phyloP scores from a whole-genome alignment of 2,888 invertebrate genomes.

The Hydroisotoma schaefferi region DNA sequence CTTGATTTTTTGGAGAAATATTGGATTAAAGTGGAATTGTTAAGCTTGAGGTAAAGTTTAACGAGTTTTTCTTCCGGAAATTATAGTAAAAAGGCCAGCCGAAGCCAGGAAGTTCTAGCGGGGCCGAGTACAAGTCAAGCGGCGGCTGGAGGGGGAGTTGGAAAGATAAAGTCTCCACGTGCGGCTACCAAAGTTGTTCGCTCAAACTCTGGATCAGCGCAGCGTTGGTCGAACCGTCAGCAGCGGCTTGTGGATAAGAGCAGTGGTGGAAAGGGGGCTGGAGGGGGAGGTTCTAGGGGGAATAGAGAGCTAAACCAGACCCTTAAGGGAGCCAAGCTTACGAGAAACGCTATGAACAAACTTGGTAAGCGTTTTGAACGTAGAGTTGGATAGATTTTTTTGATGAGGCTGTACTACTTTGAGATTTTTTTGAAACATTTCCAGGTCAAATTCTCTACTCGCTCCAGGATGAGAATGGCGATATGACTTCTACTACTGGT shows the following conservation, averaged over 20 bases:
- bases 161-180: slow-evolving; percentile 28
- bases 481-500: slow-evolving; percentile 74
- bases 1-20: neutral
- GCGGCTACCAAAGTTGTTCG: slow-evolving; percentile 31
- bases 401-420: neutral
- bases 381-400: neutral
- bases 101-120: slow-evolving; percentile 33
- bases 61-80: slow-evolving; percentile 6
- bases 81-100: slow-evolving; percentile 29
- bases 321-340: slow-evolving; percentile 43
- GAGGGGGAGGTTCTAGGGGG: slow-evolving; percentile 16
- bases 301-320: slow-evolving; percentile 25
- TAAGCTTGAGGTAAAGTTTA: neutral
- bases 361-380: neutral
- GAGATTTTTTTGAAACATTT: neutral
- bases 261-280: too few relatives aligned
- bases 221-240: slow-evolving; percentile 28
- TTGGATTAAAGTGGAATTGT: slow-evolving; percentile 1
- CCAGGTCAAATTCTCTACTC: slow-evolving; percentile 48
- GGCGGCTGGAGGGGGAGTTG: slow-evolving; percentile 23
- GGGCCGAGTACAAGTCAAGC: slow-evolving; percentile 41
- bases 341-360: slow-evolving; percentile 34
- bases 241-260: slow-evolving; percentile 15
- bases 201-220: slow-evolving; percentile 44
- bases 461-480: slow-evolving; percentile 63